Percentiles rank a stretch among this genome's conserved stretches.
phyloP scores from a whole-genome alignment of 2,888 invertebrate species.

The Ophonus ardosiacus region DNA sequence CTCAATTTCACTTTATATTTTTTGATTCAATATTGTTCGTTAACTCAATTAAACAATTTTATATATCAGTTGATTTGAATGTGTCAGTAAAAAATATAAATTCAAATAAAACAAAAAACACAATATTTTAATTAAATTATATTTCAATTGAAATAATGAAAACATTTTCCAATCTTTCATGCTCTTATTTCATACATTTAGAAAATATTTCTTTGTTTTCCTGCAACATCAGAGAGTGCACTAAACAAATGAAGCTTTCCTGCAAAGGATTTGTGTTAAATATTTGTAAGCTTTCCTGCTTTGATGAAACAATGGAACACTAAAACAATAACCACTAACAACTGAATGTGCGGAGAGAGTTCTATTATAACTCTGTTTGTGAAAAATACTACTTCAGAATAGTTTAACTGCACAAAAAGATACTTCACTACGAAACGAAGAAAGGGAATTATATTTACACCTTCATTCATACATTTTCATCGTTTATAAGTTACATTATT shows the following conservation, averaged over 20 bases:
- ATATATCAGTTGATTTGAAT: too few relatives aligned
- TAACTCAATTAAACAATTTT: too few relatives aligned
- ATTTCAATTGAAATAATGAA: neutral
- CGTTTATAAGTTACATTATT: too few relatives aligned
- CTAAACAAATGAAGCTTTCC: constrained; percentile 39
- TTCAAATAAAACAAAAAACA: neutral
- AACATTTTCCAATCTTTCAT: neutral
- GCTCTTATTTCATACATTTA: neutral
- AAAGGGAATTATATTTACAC: neutral
- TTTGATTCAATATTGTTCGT: too few relatives aligned
- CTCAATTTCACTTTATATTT: too few relatives aligned
- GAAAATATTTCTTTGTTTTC: constrained; percentile 6
- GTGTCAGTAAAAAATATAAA: neutral
- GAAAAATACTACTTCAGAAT: neutral
- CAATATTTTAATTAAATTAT: neutral
- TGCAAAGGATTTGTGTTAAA: constrained; percentile 42
- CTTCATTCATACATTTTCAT: too few relatives aligned
- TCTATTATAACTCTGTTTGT: neutral
- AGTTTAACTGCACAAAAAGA: neutral
- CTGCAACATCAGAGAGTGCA: constrained; percentile 1
- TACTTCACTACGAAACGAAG: neutral
- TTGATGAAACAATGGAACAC: constrained; percentile 32
- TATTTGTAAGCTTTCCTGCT: constrained; percentile 34
- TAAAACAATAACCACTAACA: constrained; percentile 30
- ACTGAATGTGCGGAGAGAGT: neutral